phyloP scores from a whole-genome alignment of 2,113 vertebrate species.

The Nanorana parkeri region DNA sequence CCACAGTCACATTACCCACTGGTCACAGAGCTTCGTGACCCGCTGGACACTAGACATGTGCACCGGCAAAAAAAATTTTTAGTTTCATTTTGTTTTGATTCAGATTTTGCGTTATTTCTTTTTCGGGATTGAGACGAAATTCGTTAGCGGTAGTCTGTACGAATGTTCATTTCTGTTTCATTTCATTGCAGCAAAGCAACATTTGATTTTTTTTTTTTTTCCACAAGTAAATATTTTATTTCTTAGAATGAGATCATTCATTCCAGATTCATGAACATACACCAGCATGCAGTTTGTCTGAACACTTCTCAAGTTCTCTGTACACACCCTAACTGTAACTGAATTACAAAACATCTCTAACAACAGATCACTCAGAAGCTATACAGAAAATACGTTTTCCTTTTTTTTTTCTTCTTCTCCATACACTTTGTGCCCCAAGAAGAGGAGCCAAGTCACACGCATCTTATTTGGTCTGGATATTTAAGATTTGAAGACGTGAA shows the following conservation, averaged over 20 bases:
- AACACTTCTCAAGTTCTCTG: constrained; percentile 25
- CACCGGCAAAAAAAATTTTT: too few species aligned
- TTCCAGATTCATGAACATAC: constrained; percentile 31
- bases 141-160: too few species aligned
- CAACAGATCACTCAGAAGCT: constrained; percentile 17
- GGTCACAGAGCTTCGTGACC: too few species aligned
- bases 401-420: constrained; percentile 1
- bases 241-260: constrained; percentile 20
- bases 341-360: constrained; percentile 29
- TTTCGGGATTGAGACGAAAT: too few species aligned
- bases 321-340: constrained; percentile 16
- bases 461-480: not conserved
- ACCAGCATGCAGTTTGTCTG: constrained; percentile 21
- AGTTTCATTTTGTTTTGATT: too few species aligned
- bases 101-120: too few species aligned
- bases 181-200: too few species aligned
- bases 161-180: too few species aligned
- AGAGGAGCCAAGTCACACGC: not conserved
- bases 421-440: not conserved
- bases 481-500: constrained; percentile 97
- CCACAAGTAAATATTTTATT: constrained; percentile 31
- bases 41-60: too few species aligned
- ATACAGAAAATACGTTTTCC: constrained; percentile 3
- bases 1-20: too few species aligned
- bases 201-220: too few species aligned